Base-by-base conservation (phyloP, 2,888 invertebrate species). In the Caradrina kadenii region DNA sequence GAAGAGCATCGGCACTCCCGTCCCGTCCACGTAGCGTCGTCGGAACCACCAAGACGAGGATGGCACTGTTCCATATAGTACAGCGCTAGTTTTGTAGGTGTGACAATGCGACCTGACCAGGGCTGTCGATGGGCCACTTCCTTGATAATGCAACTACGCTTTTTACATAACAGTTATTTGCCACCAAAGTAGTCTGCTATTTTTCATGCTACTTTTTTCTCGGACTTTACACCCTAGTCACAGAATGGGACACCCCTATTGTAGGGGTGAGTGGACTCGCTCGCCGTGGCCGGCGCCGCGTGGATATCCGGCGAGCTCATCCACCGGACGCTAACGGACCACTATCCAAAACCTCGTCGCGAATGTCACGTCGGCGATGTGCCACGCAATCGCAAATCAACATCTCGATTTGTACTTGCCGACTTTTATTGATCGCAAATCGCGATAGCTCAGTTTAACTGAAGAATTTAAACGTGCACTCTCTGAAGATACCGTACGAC, bases 321-420 rank as follows among this genome's bases (percentile, higher is more conserved):
- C 94, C 88, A 91, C 91, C 93, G 93, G 93, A 92, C 83, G 89
- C 84, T 94, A 94, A 94, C 94, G 94, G 93, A 79, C 83, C 88
- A 56, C 81, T 83, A 86, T 78, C 92, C 91, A 92, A 92, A 91
- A 86, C 74, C 69, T 69, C 63, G 68, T 80, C 73, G 87, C 88
- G 79, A 88, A 87, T 87, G 86, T 88, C 86, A 86, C 59, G 69
- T 71, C 67, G 63, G 75, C 73, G 60, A 74, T 73, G 65, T 71
- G 78, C 69, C 67, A 69, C 75, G 81, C 76, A 79, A 80, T 76
- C 74, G 67, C 79, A 69, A 80, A 79, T 67, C 50, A 71, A 66
- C 75, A 77, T 72, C 73, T 70, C 75, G 76, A 84, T 65, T 78
- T 72, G 59, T 58, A 66, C 69, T 74, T 56, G 68, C 69, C 53